Evolutionary conservation across 2,888 invertebrate genomes (phyloP), one percentile per base, ranked within the genome.

Genomic region (Drosophila kambysellisi): DNA sequence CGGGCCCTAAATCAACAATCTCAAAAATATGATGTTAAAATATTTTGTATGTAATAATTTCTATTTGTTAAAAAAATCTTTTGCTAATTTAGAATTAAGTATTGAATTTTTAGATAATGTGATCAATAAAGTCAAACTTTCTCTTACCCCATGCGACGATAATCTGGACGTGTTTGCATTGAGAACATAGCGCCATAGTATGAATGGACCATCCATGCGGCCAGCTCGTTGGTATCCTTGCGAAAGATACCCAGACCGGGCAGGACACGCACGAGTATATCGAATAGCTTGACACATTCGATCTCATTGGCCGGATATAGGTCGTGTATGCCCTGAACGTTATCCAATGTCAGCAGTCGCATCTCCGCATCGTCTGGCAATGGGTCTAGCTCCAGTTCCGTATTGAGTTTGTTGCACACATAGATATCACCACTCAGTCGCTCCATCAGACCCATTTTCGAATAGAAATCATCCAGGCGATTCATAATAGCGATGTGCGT

Each of bases 141-240:
- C 8, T 15, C 25, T 88, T 50, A 93, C 91, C 96, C 96, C 94
- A 96, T 96, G 85, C 95, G 94, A 76, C 96, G 95, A 93, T 95
- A 95, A 92, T 96, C 96, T 58, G 96, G 96, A 89, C 95, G 95
- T 67, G 97, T 97, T 94, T 97, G 97, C 97, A 97, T 97, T 59
- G 97, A 97, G 94, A 97, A 97, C 97, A 97, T 97, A 74, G 97
- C 97, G 32, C 97, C 97, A 93, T 97, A 97, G 93, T 97, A 97
- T 29, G 97, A 97, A 93, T 97, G 97, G 56, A 97, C 96, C 97
- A 97, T 97, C 97, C 97, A 97, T 33, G 97, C 97, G 41, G 97
- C 97, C 77, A 97, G 94, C 87, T 96, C 95, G 58, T 96, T 96
- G 64, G 94, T 94, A 80, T 92, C 91, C 86, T 92, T 82, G 89